Conservation (phyloP, 2,888 invertebrate genomes). For the Aphidoletes aphidimyza region DNA sequence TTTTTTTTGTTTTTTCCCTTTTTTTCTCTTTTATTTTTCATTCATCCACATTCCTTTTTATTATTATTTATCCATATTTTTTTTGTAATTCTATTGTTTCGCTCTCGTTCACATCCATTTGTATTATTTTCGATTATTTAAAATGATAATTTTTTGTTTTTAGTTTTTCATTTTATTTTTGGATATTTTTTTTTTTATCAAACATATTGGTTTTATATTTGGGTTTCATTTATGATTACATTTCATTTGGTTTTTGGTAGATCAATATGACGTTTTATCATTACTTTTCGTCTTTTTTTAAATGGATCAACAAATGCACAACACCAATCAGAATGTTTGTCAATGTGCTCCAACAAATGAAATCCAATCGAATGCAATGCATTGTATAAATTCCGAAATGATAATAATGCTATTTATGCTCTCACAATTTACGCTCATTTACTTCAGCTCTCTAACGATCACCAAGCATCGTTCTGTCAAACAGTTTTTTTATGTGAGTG, state of each 20-base stretch:
- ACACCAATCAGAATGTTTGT: neutral
- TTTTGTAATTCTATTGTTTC: constrained; percentile 46
- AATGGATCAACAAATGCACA: neutral
- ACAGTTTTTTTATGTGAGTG: too few species aligned
- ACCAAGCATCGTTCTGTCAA: too few species aligned
- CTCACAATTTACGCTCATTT: too few species aligned
- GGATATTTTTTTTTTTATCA: neutral
- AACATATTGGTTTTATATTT: too few species aligned
- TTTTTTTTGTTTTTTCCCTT: constrained; percentile 67
- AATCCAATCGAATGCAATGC: neutral
- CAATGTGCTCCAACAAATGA: too few species aligned
- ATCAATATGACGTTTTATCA: too few species aligned
- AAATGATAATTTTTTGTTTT: neutral
- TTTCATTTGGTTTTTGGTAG: too few species aligned
- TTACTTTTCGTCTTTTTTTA: too few species aligned
- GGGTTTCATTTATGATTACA: too few species aligned
- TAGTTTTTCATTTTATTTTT: neutral
- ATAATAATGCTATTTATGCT: too few species aligned
- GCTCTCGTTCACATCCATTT: neutral
- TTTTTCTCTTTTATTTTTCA: constrained; percentile 61
- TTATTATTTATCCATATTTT: constrained; percentile 1
- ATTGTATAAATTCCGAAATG: too few species aligned
- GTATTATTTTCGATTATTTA: neutral
- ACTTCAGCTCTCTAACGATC: too few species aligned
- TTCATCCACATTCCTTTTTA: constrained; percentile 28